Conservation (phyloP, 2,888 invertebrate genomes). For the Fabriciana adippe region DNA sequence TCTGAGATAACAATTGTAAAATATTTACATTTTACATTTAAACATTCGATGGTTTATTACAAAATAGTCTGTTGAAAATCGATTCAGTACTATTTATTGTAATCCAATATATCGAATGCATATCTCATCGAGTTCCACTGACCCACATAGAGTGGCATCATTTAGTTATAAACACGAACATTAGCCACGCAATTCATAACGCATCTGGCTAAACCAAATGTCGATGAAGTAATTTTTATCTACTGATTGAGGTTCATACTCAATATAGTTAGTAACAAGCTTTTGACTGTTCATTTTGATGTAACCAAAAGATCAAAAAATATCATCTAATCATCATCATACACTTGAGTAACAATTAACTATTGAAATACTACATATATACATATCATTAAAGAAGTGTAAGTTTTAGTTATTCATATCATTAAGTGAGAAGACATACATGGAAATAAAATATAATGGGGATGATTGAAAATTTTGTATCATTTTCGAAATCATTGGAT, state of each 20-base stretch:
- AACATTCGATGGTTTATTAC: background rate
- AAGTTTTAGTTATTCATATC: no score
- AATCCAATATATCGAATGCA: conserved; percentile 20
- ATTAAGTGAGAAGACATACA: no score
- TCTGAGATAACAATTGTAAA: no score
- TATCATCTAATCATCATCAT: no score
- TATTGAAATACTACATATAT: no score
- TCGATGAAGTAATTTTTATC: conserved; percentile 17
- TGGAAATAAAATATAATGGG: no score
- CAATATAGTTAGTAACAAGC: background rate
- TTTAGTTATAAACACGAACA: conserved; percentile 31
- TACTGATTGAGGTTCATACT: conserved; percentile 2
- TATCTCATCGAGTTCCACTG: conserved; percentile 41
- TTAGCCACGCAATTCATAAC: conserved; percentile 28
- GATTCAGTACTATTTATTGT: conserved; percentile 11
- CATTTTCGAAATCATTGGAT: no score
- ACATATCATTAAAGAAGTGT: no score
- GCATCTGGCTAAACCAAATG: conserved; percentile 33
- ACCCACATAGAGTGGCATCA: conserved; percentile 34
- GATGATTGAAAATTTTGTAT: no score
- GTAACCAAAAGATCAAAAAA: no score
- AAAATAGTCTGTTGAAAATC: conserved; percentile 3
- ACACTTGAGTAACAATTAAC: no score
- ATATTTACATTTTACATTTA: no score
- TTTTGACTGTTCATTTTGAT: background rate